Conservation (phyloP, 2,797 vertebrate genomes). For the Trichosurus vulpecula region DNA sequence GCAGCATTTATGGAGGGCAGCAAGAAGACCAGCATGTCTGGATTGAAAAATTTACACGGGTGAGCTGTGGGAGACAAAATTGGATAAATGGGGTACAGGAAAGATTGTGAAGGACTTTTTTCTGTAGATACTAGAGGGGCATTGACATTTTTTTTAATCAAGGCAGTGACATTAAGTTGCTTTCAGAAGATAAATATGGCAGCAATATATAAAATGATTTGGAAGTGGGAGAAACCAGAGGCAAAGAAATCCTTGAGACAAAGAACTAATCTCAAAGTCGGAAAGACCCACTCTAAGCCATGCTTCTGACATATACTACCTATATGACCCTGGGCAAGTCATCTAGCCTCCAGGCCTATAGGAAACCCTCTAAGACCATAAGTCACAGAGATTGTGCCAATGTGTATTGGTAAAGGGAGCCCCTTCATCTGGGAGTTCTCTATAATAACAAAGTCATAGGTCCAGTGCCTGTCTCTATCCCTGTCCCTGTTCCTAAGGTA, state of each 20-base stretch:
- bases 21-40: background rate
- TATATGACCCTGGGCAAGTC: background rate
- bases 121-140: background rate
- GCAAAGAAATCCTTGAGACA: background rate
- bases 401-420: background rate
- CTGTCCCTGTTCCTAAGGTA: background rate
- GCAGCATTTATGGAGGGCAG: background rate
- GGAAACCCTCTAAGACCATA: background rate
- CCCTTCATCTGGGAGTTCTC: background rate
- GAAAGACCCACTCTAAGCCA: background rate
- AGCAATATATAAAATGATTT: background rate
- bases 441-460: background rate
- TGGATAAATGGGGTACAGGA: background rate
- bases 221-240: background rate
- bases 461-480: background rate
- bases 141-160: background rate
- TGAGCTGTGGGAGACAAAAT: background rate
- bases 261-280: background rate
- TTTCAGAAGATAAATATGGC: background rate
- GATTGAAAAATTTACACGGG: background rate
- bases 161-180: background rate
- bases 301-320: background rate
- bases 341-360: background rate
- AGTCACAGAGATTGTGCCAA: background rate
- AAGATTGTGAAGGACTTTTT: background rate